Base-by-base conservation (phyloP, 2,113 vertebrate genomes). In the Barnardius zonarius region DNA sequence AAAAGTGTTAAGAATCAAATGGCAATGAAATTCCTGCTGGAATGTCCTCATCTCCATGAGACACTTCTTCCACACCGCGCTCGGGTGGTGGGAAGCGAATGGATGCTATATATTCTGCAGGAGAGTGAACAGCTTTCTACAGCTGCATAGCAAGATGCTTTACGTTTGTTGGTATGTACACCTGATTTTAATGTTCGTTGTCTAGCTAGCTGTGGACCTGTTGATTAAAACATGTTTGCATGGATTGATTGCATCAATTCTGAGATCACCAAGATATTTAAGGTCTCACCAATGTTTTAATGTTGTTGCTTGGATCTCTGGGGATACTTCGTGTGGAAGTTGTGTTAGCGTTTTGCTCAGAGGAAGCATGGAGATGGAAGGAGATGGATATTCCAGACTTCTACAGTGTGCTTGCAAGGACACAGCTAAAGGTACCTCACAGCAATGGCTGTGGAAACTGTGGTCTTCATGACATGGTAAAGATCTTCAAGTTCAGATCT, bases 401-500 rank as follows among this genome's bases (percentile, higher is more conserved):
- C 22, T 76, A 0, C 3, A 2, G 14, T 6, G 61, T 11, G 0
- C 19, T 27, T 49, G 22, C 2, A 23, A 49, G 54, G 46, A n/a
- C 19, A 3, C 1, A 4, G 16, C 18, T 59, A 13, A 51, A 49
- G 24, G 31, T 28, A 15, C 9, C 46, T 24, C 69, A 6, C n/a
- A 39, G 33, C 54, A 4, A 5, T 2, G 30, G 37, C 72, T 81
- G 51, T 7, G 13, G 57, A 22, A 62, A 11, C n/a, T 17, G 54
- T 0, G 1, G 41, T 6, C 31, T 20, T 33, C 16, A 2, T 0
- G 10, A 7, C 3, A 3, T 3, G n/a, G 77, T 19, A 30, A 44
- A 39, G 31, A 11, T 25, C 35, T 51, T 10, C 0, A 14, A 28
- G 57, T 17, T 64, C 27, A 6, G 12, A 4, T 33, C 37, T 82